Percentiles rank a stretch among this genome's conserved stretches.
These are phyloP conservation scores for Sapayoa aenigma DNA, from an alignment of 2,113 vertebrate species.

Conservation along the genomic window DNA sequence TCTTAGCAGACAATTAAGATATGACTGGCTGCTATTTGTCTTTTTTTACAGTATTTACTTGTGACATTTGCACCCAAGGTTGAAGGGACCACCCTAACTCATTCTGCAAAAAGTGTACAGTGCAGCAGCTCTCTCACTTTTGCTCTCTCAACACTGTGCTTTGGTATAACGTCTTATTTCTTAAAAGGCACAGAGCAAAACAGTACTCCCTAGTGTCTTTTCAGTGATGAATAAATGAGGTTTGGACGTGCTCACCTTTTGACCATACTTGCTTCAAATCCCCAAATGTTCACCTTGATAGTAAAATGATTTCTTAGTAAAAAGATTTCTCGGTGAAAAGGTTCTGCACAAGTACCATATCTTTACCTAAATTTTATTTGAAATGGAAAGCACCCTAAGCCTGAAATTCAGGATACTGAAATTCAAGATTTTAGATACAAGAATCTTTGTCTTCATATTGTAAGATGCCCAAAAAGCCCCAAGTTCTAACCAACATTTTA, in stretches of 20 bases:
- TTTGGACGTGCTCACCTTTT: background rate
- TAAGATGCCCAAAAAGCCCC: background rate
- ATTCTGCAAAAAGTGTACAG: background rate
- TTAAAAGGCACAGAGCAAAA: slow-evolving; percentile 11
- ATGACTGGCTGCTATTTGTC: background rate
- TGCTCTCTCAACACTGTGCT: background rate
- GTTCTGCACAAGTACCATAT: background rate
- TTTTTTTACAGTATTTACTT: background rate
- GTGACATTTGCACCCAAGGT: background rate
- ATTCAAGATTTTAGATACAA: background rate
- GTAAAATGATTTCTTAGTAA: background rate
- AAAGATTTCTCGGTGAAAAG: background rate
- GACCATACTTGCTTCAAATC: background rate
- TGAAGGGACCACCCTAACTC: background rate
- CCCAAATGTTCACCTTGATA: background rate
- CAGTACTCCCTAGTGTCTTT: slow-evolving; percentile 1
- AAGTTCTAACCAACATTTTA: background rate
- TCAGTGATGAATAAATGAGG: background rate
- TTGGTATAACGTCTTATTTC: background rate
- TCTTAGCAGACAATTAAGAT: background rate
- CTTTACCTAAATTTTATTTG: background rate
- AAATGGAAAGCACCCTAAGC: background rate
- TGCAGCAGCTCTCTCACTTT: background rate
- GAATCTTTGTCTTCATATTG: background rate
- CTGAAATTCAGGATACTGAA: background rate